Percentiles rank a stretch among this genome's conserved stretches.
Conservation (phyloP, 2,113 vertebrate genomes). For the Ailurus styani region DNA sequence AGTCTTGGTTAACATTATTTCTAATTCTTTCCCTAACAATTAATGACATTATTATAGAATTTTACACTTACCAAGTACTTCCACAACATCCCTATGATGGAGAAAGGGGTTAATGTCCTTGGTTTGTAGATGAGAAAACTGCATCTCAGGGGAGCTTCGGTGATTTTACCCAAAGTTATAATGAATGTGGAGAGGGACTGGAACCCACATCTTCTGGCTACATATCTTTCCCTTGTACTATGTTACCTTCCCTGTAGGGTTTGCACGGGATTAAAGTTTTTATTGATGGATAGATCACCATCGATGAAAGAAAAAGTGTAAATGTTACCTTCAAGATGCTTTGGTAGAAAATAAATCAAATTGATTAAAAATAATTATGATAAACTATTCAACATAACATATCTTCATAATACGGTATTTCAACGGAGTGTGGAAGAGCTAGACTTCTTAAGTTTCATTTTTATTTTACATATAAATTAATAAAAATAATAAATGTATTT, state of each 20-base stretch:
- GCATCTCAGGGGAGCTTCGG: background rate
- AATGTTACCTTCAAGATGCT: conserved; percentile 14
- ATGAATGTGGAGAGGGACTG: background rate
- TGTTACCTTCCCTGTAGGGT: background rate
- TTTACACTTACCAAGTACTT: conserved; percentile 20
- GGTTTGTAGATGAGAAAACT: conserved; percentile 5
- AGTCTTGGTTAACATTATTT: conserved; percentile 8
- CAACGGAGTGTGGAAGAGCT: background rate
- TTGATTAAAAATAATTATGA: conserved; percentile 22
- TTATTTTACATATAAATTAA: conserved; percentile 36
- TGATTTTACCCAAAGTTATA: background rate
- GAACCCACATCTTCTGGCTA: background rate
- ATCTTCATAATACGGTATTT: conserved; percentile 41
- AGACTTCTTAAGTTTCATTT: background rate
- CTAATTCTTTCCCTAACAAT: background rate
- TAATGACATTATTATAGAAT: background rate
- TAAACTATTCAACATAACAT: conserved; percentile 17
- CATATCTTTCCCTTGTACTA: background rate
- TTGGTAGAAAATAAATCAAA: conserved; percentile 32
- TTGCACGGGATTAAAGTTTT: background rate
- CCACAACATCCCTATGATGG: background rate
- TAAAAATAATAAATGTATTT: conserved; percentile 26
- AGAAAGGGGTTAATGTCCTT: background rate
- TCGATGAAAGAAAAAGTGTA: conserved; percentile 1
- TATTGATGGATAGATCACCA: background rate